Evolutionary conservation across 1,140 invertebrate genomes (phyloP).

Genomic region (Coelopa frigida): DNA sequence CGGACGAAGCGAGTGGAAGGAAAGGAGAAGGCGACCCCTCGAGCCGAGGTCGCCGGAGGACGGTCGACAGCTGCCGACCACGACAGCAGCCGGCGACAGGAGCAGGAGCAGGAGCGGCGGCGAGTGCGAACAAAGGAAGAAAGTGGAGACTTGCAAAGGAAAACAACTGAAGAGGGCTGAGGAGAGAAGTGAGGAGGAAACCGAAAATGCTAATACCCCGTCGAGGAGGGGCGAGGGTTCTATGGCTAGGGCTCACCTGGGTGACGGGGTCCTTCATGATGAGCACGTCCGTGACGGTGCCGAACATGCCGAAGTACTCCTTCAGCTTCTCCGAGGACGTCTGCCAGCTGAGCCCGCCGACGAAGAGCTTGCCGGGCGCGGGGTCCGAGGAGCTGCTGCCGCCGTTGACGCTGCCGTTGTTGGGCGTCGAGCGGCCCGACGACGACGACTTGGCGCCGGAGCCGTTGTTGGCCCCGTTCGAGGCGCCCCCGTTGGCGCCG

Average conservation of each 20-base stretch:
- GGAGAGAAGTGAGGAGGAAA: no score
- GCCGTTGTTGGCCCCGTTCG: slow-evolving; percentile 8
- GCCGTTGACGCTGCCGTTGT: slow-evolving; percentile 40
- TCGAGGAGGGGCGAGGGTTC: no score
- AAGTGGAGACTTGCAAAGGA: no score
- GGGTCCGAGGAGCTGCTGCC: slow-evolving; percentile 52
- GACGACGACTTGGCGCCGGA: slow-evolving; percentile 42
- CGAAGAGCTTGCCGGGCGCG: slow-evolving; percentile 82
- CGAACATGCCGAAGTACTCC: slow-evolving; percentile 87
- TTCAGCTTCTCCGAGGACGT: slow-evolving; percentile 83
- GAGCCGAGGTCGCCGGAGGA: no score
- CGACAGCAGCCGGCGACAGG: no score
- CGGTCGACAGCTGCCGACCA: no score
- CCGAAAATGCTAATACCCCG: no score
- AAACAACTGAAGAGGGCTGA: no score
- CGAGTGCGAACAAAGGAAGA: no score
- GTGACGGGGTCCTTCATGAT: slow-evolving; percentile 92
- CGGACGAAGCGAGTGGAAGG: no score
- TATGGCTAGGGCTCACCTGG: slow-evolving; percentile 70
- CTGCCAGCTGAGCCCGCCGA: slow-evolving; percentile 85
- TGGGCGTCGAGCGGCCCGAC: slow-evolving; percentile 68
- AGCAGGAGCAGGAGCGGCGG: no score
- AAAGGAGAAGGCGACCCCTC: no score
- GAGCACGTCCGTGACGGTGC: slow-evolving; percentile 82
- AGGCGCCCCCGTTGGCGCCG: slow-evolving; percentile 17